phyloP scores from a whole-genome alignment of 2,113 vertebrate genomes.

The Megaceryle torquata region DNA sequence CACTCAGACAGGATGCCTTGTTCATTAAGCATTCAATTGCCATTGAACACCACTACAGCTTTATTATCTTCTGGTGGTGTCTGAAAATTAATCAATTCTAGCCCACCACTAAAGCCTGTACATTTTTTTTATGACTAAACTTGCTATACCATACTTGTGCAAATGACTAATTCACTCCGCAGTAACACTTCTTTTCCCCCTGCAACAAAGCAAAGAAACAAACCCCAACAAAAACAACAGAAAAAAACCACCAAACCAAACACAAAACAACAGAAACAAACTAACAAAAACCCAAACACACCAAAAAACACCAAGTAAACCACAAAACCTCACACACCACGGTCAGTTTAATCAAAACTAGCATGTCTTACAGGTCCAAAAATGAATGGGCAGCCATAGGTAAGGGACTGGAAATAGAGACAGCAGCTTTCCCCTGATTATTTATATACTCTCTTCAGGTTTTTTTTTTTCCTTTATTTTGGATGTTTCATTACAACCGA shows the following conservation, averaged over 20 bases:
- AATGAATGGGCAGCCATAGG: neutral
- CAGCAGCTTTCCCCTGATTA: neutral
- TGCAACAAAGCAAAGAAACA: neutral
- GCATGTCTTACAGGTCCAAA: neutral
- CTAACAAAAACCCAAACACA: no score
- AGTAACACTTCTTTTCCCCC: neutral
- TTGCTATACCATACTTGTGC: neutral
- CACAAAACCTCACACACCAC: neutral
- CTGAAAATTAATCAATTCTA: conserved; percentile 8
- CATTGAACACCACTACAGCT: neutral
- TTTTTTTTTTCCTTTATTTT: neutral
- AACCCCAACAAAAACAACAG: no score
- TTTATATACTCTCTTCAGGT: neutral
- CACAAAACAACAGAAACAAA: neutral
- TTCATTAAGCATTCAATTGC: conserved; percentile 25
- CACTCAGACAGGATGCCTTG: neutral
- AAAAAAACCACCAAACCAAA: no score
- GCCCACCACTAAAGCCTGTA: neutral
- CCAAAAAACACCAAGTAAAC: neutral
- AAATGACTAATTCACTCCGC: neutral
- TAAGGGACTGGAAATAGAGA: neutral
- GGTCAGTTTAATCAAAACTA: neutral
- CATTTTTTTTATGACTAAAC: neutral
- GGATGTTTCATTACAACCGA: neutral
- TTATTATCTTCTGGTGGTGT: neutral